phyloP scores from a whole-genome alignment of 2,888 invertebrate species.

The Pristionchus mayeri region DNA sequence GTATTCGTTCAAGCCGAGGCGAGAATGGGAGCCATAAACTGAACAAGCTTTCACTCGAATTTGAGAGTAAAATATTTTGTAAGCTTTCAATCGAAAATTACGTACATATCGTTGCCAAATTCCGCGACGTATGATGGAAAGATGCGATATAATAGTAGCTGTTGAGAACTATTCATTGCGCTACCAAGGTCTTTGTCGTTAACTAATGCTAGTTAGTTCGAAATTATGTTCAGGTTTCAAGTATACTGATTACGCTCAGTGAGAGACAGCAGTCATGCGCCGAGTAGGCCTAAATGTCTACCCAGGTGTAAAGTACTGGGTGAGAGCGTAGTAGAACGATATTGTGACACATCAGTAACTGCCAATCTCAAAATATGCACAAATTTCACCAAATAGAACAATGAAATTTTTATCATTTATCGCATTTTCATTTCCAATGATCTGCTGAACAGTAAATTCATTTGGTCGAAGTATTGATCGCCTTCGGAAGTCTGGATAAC shows the following conservation, averaged over 20 bases:
- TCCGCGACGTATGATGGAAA: not conserved
- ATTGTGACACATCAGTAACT: no score
- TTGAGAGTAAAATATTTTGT: not conserved
- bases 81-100: no score
- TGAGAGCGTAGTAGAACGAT: not conserved
- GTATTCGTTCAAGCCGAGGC: not conserved
- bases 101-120: not conserved
- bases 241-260: not conserved
- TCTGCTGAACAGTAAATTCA: no score
- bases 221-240: no score
- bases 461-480: not conserved
- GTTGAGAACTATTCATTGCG: not conserved
- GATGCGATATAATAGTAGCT: not conserved
- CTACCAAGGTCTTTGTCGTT: no score
- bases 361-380: no score
- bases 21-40: conserved; percentile 16
- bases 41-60: not conserved
- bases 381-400: no score
- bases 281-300: not conserved
- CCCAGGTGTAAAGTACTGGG: not conserved
- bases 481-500: not conserved
- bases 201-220: no score
- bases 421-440: no score
- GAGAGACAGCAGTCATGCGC: not conserved
- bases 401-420: no score